Base-by-base conservation (phyloP, 2,113 vertebrate genomes). In the Caracal caracal region DNA sequence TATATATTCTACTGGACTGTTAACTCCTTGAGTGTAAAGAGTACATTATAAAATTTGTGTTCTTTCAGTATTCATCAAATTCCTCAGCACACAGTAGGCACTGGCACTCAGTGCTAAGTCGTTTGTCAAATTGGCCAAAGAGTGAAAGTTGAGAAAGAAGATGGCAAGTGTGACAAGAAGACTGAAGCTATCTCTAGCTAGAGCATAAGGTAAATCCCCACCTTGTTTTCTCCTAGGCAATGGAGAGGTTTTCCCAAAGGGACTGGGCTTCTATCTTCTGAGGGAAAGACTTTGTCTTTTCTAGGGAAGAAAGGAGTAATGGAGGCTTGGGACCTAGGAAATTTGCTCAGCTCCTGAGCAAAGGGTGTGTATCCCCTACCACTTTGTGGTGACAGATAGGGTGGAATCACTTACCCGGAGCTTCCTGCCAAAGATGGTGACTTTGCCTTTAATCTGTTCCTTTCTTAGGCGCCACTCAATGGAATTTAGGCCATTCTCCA, bases 401-500 rank as follows among this genome's bases (percentile, higher is more conserved):
- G 51, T 76, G 49, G 56, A 70, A 80, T 28, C 88, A 98, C 99
- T 99, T 99, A 99, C 99, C 99, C 99, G 98, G 91, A 99, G 99
- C 98, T 99, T 99, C 98, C 99, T 99, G 98, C 99, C 99, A 84
- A 99, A 99, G 97, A 99, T 99, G 5, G 99, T 99, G 98, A 99
- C 99, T 99, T 99, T 99, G 98, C 99, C 99, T 99, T 99, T 99
- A 92, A 99, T 99, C 98, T 99, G 99, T 81, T 99, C 99, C 98
- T 99, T 99, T 90, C 99, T 99, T 79, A 99, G 99, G 40, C 99
- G 99, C 99, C 99, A 99, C 98, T 99, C 99, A 40, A 99, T 99
- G 97, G 99, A 99, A 98, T 99, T 99, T 59, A 99, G 99, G 94
- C 99, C 99, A 0, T 99, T 99, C 98, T 99, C 99, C 89, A 99